A percentile compares a stretch with the other conserved stretches of the same genome.
Evolutionary conservation across 2,888 invertebrate genomes (phyloP).

Genomic region (Labia minor): DNA sequence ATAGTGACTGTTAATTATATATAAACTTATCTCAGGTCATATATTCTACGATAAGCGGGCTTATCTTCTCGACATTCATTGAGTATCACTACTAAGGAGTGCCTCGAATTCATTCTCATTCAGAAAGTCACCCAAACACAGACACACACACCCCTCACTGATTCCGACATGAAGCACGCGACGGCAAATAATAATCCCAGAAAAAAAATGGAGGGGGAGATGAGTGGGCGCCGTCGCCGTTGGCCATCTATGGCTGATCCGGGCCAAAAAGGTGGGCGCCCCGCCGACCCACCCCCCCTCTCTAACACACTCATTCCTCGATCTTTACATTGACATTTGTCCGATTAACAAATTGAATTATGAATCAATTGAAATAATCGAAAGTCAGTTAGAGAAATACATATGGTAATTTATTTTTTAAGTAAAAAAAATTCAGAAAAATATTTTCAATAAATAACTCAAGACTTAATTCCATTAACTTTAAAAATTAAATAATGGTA

Average conservation of each 20-base stretch:
- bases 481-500: too few relatives aligned
- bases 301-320: too few relatives aligned
- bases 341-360: too few relatives aligned
- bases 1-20: background rate
- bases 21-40: background rate
- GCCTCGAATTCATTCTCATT: background rate
- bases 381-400: too few relatives aligned
- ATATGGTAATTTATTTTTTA: too few relatives aligned
- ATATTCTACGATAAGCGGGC: background rate
- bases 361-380: too few relatives aligned
- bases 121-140: background rate
- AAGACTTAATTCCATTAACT: too few relatives aligned
- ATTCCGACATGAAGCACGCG: background rate
- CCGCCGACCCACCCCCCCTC: background rate
- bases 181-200: slow-evolving; percentile 1
- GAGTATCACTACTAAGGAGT: background rate
- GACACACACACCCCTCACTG: background rate
- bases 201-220: background rate
- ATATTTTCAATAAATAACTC: too few relatives aligned
- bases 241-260: slow-evolving; percentile 5
- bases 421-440: too few relatives aligned
- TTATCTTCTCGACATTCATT: background rate
- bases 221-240: background rate
- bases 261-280: background rate
- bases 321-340: too few relatives aligned